Conservation (phyloP, 2,113 vertebrate species). For the Actenoides hombroni region DNA sequence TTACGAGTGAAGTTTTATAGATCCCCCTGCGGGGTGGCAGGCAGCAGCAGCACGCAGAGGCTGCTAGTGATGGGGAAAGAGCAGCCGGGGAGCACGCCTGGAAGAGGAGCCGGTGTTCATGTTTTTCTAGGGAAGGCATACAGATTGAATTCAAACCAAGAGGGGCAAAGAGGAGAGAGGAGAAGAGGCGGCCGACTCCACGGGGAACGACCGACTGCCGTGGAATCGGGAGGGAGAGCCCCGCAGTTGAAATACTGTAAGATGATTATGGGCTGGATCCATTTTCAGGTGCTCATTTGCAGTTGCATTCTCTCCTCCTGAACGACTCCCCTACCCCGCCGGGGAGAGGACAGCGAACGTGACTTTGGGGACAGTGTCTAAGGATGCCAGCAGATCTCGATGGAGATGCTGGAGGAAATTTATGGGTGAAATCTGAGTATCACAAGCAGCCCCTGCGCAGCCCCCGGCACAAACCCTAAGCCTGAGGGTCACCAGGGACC, state of each 20-base stretch:
- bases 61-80: neutral
- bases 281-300: conserved; percentile 11
- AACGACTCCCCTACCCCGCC: rapidly evolving
- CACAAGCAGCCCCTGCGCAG: neutral
- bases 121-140: neutral
- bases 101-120: neutral
- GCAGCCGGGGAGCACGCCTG: neutral
- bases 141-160: neutral
- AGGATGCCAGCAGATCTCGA: neutral
- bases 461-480: neutral
- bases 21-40: neutral
- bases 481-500: neutral
- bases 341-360: neutral
- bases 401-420: neutral
- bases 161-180: neutral
- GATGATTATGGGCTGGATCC: neutral
- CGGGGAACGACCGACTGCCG: neutral
- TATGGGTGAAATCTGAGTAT: neutral
- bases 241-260: conserved; percentile 25
- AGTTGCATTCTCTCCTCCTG: neutral
- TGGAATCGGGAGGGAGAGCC: conserved; percentile 1
- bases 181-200: neutral
- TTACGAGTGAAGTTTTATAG: conserved; percentile 62
- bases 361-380: neutral
- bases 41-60: neutral